Conservation (phyloP, 2,797 vertebrate species). For the Uromys caudimaculatus region DNA sequence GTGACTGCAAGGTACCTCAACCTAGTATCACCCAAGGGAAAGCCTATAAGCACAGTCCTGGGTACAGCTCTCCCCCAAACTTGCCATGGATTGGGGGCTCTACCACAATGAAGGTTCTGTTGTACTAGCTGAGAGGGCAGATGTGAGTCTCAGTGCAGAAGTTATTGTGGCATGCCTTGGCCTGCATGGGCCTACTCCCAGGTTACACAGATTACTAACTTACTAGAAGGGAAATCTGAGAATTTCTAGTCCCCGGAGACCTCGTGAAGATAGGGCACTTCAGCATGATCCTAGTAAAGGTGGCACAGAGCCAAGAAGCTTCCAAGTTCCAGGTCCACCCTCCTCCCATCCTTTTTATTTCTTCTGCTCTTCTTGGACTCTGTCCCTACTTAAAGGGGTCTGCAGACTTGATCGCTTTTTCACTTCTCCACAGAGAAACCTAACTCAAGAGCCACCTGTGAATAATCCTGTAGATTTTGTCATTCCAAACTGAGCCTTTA, state of each 20-base stretch:
- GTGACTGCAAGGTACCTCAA: slow-evolving; percentile 42
- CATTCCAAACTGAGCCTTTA: slow-evolving; percentile 42
- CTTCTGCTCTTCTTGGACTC: neutral
- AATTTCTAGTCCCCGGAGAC: slow-evolving; percentile 28
- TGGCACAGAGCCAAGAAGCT: neutral
- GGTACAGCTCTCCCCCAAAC: slow-evolving; percentile 19
- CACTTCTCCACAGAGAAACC: slow-evolving; percentile 20
- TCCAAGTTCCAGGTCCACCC: neutral
- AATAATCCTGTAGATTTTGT: slow-evolving; percentile 33
- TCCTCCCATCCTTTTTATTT: neutral
- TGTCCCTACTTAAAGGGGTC: slow-evolving; percentile 18
- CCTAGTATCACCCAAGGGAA: slow-evolving; percentile 25
- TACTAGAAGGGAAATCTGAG: slow-evolving; percentile 21
- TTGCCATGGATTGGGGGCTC: neutral
- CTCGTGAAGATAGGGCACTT: slow-evolving; percentile 19
- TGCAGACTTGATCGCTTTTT: slow-evolving; percentile 35
- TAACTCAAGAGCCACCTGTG: slow-evolving; percentile 37
- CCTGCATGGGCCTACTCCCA: neutral
- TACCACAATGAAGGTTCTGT: neutral
- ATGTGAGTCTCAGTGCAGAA: neutral
- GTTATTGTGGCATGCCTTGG: neutral
- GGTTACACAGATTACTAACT: slow-evolving; percentile 14
- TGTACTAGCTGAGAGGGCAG: neutral
- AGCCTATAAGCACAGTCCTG: neutral
- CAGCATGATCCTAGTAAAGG: neutral